Base-by-base conservation (phyloP, 2,888 invertebrate genomes). In the Spisula subtruncata region DNA sequence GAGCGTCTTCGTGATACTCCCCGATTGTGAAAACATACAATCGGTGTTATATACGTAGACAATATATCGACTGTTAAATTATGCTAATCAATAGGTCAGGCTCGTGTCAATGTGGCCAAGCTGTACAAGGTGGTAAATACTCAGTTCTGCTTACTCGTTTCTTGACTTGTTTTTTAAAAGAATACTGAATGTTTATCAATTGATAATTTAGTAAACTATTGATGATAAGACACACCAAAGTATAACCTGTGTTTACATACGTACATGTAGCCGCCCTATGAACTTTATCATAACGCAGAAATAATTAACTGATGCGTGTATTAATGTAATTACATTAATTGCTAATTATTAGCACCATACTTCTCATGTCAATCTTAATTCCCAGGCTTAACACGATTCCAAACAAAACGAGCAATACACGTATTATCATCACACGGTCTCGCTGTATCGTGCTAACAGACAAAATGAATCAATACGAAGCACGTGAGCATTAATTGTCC, bases 271-370 rank as follows among this genome's bases (percentile, higher is more conserved):
- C n/a, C 60, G 10, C 5, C 25, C 25, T 66, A 25, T 66, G 25
- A 66, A 66, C 60, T 66, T 6, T 66, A 8, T n/a, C 60, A 20
- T 66, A 25, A 66, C 25, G 25, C n/a, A 66, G 25, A n/a, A 0
- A 25, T 66, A 66, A 66, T 25, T 25, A 66, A 66, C n/a, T 10
- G n/a, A 6, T 25, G 60, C 25, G 25, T 66, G 60, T 25, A 25
- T n/a, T 66, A 66, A 66, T n/a, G 2, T 66, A 66, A 66, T 66
- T 66, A 25, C 25, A 66, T 66, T 66, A 10, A 66, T 66, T n/a
- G 60, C 60, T 66, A 66, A n/a, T 66, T 66, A 66, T 66, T 25
- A 25, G 10, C 60, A 1, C 60, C n/a, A n/a, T 6, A 66, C 25
- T 25, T 66, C n/a, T 66, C 60, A 25, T 66, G 25, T 66, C 25